Percentiles rank a stretch among this genome's conserved stretches.
Evolutionary conservation across 2,888 invertebrate genomes (phyloP).

Genomic region (Linhomoeus sp.): DNA sequence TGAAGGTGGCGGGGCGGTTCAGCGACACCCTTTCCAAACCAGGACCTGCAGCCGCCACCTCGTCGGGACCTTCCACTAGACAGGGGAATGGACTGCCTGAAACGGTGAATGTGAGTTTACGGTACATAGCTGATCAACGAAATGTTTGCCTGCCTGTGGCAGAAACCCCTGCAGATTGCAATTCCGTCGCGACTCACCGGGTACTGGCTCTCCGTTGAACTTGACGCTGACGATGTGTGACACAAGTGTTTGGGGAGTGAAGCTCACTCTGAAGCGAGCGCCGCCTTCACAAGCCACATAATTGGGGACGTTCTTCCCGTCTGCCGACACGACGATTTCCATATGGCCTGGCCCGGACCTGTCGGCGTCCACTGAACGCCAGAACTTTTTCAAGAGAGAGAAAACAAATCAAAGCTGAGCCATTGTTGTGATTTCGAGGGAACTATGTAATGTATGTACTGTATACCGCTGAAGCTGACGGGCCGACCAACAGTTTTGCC

Average conservation of each 20-base stretch:
- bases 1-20: conserved; percentile 22
- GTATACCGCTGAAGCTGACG: neutral
- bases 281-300: conserved; percentile 83
- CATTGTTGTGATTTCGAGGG: neutral
- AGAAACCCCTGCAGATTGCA: too few relatives aligned
- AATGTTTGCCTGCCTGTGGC: too few relatives aligned
- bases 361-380: conserved; percentile 36
- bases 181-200: conserved; percentile 17
- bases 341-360: conserved; percentile 72
- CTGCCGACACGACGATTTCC: conserved; percentile 89
- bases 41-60: conserved; percentile 18
- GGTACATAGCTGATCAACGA: too few relatives aligned
- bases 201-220: conserved; percentile 39
- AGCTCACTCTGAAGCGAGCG: conserved; percentile 77
- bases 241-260: conserved; percentile 81
- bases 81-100: conserved; percentile 16
- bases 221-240: conserved; percentile 72
- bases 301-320: conserved; percentile 91
- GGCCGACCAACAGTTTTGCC: conserved; percentile 19
- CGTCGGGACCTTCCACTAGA: conserved; percentile 10
- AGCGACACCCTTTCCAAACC: conserved; percentile 20
- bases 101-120: too few relatives aligned
- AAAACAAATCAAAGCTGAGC: too few relatives aligned
- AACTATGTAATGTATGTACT: neutral
- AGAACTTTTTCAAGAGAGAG: too few relatives aligned